phyloP scores from a whole-genome alignment of 2,888 invertebrate genomes.

The Geotrupes spiniger region DNA sequence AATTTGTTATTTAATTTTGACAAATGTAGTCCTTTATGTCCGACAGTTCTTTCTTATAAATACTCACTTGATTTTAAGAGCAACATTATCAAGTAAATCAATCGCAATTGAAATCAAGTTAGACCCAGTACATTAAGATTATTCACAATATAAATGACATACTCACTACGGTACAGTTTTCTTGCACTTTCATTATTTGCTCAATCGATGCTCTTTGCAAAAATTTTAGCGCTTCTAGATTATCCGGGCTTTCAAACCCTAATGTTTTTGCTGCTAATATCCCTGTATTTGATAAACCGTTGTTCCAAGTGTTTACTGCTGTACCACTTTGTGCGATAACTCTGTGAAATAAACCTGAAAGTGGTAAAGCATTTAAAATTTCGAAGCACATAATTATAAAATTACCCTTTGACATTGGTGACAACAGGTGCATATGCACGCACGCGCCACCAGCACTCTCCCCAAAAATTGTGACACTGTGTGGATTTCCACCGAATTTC shows the following conservation, averaged over 20 bases:
- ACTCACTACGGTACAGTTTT: too few relatives aligned
- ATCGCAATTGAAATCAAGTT: too few relatives aligned
- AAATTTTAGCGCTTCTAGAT: constrained; percentile 9
- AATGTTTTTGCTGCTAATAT: constrained; percentile 6
- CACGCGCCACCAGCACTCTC: constrained; percentile 52
- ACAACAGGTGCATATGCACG: constrained; percentile 49
- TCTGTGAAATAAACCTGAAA: constrained; percentile 15
- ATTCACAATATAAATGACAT: too few relatives aligned
- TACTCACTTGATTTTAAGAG: too few relatives aligned
- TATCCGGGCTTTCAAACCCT: background rate
- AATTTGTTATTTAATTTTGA: too few relatives aligned
- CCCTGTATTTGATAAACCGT: constrained; percentile 13
- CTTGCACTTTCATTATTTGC: constrained; percentile 15
- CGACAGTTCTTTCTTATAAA: too few relatives aligned
- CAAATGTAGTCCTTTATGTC: too few relatives aligned
- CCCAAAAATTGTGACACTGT: constrained; percentile 51
- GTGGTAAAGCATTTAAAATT: too few relatives aligned
- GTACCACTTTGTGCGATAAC: constrained; percentile 17
- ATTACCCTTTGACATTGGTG: constrained; percentile 46
- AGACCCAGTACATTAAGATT: too few relatives aligned
- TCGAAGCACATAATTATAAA: too few relatives aligned
- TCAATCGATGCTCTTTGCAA: constrained; percentile 8
- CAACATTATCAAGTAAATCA: too few relatives aligned
- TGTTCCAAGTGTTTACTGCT: constrained; percentile 11
- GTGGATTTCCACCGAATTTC: constrained; percentile 49